Percentiles rank a stretch among this genome's conserved stretches.
These are phyloP conservation scores for Ptychobarbus kaznakovi DNA, from an alignment of 2,797 vertebrate genomes.

Conservation along the genomic window DNA sequence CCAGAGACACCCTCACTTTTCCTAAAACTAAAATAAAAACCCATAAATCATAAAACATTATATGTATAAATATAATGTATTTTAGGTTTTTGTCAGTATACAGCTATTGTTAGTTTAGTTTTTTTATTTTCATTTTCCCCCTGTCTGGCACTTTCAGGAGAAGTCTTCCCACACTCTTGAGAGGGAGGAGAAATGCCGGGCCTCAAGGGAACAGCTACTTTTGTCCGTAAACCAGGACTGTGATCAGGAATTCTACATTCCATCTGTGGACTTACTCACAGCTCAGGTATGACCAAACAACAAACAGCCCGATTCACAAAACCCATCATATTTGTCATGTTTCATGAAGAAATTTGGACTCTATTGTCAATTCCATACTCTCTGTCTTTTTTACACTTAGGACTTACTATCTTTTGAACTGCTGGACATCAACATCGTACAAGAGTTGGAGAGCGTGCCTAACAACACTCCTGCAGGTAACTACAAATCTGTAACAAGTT, in stretches of 20 bases:
- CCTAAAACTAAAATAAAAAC: background rate
- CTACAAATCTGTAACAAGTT: constrained; percentile 33
- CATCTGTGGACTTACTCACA: constrained; percentile 95
- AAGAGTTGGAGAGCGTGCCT: constrained; percentile 92
- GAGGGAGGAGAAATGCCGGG: constrained; percentile 70
- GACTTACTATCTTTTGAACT: constrained; percentile 96
- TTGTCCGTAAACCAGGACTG: constrained; percentile 77
- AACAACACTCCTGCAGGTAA: constrained; percentile 94
- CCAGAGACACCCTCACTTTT: too few relatives aligned
- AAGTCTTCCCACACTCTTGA: constrained; percentile 68
- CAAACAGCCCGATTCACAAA: background rate
- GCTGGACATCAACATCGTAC: constrained; percentile 96
- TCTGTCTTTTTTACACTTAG: constrained; percentile 67
- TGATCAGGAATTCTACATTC: constrained; percentile 88
- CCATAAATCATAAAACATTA: too few relatives aligned
- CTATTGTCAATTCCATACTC: background rate
- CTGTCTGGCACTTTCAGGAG: constrained; percentile 65
- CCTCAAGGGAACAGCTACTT: constrained; percentile 71
- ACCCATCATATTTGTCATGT: background rate
- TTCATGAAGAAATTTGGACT: background rate
- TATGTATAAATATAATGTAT: background rate
- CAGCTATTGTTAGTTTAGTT: background rate
- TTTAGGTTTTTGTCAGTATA: background rate
- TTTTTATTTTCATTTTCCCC: background rate
- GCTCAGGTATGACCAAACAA: constrained; percentile 84